Conservation (phyloP, 1,140 invertebrate species). For the Dinothrombium tinctorium region DNA sequence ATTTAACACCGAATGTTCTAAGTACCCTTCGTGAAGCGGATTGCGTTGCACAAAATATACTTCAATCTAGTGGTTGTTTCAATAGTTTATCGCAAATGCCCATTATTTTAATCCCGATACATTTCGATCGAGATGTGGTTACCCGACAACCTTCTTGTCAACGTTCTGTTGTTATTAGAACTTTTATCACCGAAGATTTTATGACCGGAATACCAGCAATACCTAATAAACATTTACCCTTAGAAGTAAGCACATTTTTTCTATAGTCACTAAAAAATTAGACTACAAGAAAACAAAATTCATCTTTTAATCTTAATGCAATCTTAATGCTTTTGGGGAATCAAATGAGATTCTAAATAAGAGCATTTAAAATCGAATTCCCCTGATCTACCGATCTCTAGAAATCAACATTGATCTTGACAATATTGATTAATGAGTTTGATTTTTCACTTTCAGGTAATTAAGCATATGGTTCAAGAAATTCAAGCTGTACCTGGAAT, state of each 20-base stretch:
- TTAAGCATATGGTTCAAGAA: constrained; percentile 70
- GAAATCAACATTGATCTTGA: too few species aligned
- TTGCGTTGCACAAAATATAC: constrained; percentile 44
- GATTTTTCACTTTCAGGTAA: constrained; percentile 35
- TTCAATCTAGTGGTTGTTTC: constrained; percentile 37
- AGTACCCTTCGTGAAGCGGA: constrained; percentile 68
- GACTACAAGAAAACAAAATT: too few species aligned
- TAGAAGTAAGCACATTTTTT: constrained; percentile 36
- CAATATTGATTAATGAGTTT: constrained; percentile 4
- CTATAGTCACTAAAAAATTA: background rate
- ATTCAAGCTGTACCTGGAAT: constrained; percentile 62
- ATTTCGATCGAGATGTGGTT: constrained; percentile 77
- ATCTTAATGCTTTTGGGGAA: too few species aligned
- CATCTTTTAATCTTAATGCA: too few species aligned
- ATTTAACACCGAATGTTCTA: constrained; percentile 61
- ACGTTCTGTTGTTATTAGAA: constrained; percentile 77
- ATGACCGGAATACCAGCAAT: constrained; percentile 91
- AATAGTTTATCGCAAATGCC: constrained; percentile 82
- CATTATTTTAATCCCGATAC: constrained; percentile 75
- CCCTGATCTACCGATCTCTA: too few species aligned
- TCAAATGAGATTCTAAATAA: too few species aligned
- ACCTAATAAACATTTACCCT: constrained; percentile 55
- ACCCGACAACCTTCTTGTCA: constrained; percentile 65
- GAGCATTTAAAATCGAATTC: too few species aligned
- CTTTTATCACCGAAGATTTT: constrained; percentile 90